Base-by-base conservation (phyloP, 2,888 invertebrate genomes). In the Creontiades dilutus region DNA sequence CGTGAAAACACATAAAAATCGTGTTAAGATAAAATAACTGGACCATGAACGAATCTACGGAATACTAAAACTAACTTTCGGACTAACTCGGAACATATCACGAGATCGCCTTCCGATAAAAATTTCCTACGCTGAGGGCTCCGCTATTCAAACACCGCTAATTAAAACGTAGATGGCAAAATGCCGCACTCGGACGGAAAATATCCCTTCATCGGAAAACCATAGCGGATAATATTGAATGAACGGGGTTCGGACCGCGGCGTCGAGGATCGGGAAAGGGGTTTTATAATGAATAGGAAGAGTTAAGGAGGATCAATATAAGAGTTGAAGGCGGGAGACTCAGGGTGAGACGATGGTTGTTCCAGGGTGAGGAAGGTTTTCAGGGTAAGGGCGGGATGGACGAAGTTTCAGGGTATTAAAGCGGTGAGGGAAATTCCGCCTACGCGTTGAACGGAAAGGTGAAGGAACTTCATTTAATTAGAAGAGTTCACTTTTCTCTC, bases 381-480 rank as follows among this genome's bases (percentile, higher is more conserved):
- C n/a, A 37, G 37, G 37, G 2, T 2, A 37, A 37, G 37, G 37
- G 37, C 37, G 37, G 37, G 16, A n/a, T n/a, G 57, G 68, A 27
- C 27, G 27, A 68, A 68, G 23, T 68, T 68, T 68, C 23, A 68
- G 68, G 68, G 23, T 68, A 19, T n/a, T 37, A n/a, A 57, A 57
- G 68, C 27, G 68, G 68, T n/a, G 68, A 27, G 68, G n/a, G 23
- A 68, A 68, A 68, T 68, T 23, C 68, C 68, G 27, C 68, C 68
- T 23, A 68, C 68, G 68, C 68, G 68, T 68, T 68, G 68, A 68
- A 68, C 68, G 23, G 68, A 23, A 68, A 68, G 68, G 68, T 27
- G 19, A 68, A 68, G 68, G 68, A 68, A 68, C 68, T 68, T 68
- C 68, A 68, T 68, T 68, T 68, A 68, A 68, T 68, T 68, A 68